Conservation (phyloP, 2,113 vertebrate genomes). For the Erinaceus europaeus region DNA sequence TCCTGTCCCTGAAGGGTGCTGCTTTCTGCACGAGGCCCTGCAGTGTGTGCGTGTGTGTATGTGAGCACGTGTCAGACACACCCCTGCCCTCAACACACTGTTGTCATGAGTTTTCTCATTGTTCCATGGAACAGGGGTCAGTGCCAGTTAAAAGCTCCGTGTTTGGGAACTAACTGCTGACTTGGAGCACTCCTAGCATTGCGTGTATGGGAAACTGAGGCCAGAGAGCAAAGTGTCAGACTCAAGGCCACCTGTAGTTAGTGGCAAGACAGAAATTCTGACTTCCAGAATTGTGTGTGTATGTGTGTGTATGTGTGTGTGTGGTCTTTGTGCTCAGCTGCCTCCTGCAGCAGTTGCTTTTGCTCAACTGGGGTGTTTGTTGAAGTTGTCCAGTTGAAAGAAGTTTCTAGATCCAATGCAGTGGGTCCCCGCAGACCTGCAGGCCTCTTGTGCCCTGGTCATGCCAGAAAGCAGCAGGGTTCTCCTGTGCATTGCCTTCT, state of each 20-base stretch:
- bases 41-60: no score
- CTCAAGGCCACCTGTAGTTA: fast-evolving
- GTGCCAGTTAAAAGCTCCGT: neutral
- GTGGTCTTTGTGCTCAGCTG: no score
- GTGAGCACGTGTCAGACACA: fast-evolving
- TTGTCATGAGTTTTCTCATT: neutral
- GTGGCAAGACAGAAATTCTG: neutral
- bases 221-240: neutral
- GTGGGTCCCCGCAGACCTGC: fast-evolving
- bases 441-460: fast-evolving
- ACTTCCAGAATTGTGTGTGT: no score
- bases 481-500: neutral
- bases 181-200: no score
- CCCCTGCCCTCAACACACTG: fast-evolving
- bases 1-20: no score
- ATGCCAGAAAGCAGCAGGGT: neutral
- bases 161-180: neutral
- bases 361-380: neutral
- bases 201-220: neutral
- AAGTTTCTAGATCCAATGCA: neutral
- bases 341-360: neutral
- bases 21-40: no score
- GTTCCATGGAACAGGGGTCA: neutral
- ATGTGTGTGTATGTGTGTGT: no score
- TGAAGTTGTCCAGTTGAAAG: no score